Evolutionary conservation across 2,113 vertebrate genomes (phyloP).

Genomic region (Saccopteryx bilineata): DNA sequence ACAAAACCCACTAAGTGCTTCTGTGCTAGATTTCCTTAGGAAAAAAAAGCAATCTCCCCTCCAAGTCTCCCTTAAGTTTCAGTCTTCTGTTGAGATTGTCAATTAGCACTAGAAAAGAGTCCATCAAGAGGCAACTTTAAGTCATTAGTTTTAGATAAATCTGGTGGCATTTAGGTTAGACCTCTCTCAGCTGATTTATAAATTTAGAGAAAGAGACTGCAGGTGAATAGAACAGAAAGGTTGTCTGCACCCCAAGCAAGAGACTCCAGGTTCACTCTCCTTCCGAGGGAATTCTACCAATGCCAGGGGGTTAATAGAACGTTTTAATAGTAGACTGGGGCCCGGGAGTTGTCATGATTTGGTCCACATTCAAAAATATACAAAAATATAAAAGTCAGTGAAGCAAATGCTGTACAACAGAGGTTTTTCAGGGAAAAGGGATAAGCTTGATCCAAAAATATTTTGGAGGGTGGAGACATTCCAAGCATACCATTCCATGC

Average conservation of each 20-base stretch:
- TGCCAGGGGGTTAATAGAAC: constrained; percentile 12
- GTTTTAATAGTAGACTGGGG: constrained; percentile 11
- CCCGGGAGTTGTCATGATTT: constrained; percentile 51
- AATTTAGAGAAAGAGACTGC: constrained; percentile 16
- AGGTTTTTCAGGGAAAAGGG: constrained; percentile 80
- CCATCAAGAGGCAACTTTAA: not conserved
- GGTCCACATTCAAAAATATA: constrained; percentile 59
- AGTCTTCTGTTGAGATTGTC: not conserved
- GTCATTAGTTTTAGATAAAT: constrained; percentile 57
- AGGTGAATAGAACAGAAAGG: constrained; percentile 5
- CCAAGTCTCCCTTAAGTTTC: not conserved
- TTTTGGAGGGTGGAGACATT: constrained; percentile 85
- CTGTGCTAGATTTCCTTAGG: not conserved
- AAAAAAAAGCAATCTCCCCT: not conserved
- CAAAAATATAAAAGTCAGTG: constrained; percentile 71
- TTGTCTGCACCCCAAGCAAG: not conserved
- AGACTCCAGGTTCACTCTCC: not conserved
- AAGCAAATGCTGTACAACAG: constrained; percentile 70
- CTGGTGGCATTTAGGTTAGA: constrained; percentile 49
- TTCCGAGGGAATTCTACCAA: constrained; percentile 43
- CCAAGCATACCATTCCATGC: constrained; percentile 81
- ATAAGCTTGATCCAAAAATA: constrained; percentile 84
- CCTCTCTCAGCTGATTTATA: constrained; percentile 39
- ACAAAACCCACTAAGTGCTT: not conserved
- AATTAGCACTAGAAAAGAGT: not conserved